Base-by-base conservation (phyloP, 2,797 vertebrate genomes). In the Xenentodon cancila region DNA sequence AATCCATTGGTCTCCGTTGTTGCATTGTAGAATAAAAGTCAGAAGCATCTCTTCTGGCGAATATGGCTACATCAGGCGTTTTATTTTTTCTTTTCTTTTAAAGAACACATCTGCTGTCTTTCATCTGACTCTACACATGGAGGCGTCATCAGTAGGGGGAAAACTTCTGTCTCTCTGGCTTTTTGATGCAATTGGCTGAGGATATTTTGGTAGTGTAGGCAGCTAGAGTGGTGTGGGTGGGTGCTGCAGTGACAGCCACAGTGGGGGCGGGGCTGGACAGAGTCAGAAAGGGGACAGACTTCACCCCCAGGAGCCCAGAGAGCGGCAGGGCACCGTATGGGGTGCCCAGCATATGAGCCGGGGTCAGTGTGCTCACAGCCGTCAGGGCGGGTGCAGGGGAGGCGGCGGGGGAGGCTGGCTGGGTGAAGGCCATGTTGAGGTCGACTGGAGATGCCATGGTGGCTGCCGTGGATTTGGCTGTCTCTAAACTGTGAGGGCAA, bases 201-300 rank as follows among this genome's bases (percentile, higher is more conserved):
- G 96, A 95, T 91, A 97, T 97, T 93, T 97, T 97, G 91, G 95
- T 91, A 64, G 95, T 97, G 92, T 97, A 96, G 77, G 94, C 94
- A 20, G 95, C 87, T 63, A 95, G 92, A 61, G 92, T 84, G 25
- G 91, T 79, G 74, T 93, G 92, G 75, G 92, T 87, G 54, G 90
- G 88, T 0, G 95, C 94, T 32, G 93, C 93, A 0, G 93, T 92
- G 77, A 93, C 90, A 61, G 93, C 80, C 40, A 95, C 93, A 4
- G 79, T 32, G 19, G 89, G 83, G 73, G 92, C 90, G 0, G 94
- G 93, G 81, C 94, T 93, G 57, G 92, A 92, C 75, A 97, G 90
- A 9, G 96, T 94, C 94, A 97, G 92, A 92, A 96, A 96, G 81
- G 96, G 94, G 81, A 97, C 77, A 0, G 95, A 95, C 92, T 97